Base-by-base conservation (phyloP, 2,888 invertebrate genomes). In the Ophioninae sp. region DNA sequence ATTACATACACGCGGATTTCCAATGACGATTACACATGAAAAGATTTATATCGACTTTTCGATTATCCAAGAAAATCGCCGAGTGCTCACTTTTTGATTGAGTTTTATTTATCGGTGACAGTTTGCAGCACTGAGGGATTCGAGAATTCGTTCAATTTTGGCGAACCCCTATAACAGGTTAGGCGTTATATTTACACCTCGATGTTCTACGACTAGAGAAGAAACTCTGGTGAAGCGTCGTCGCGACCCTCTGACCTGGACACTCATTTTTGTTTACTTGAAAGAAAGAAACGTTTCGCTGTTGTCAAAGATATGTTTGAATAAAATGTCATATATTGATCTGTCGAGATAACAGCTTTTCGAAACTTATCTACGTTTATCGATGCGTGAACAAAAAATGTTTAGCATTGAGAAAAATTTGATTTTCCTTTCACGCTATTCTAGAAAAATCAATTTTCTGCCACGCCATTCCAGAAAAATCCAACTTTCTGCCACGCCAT, bases 81-180 rank as follows among this genome's bases (percentile, higher is more conserved):
- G 88, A 90, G 90, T 90, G 90, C 90, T 90, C 90, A 90, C 88
- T 90, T 90, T 30, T 86, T 89, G 89, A 90, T 90, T 89, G 78
- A 86, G 84, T 85, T 82, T 81, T 84, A 2, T 30, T 30, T 30
- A 30, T 30, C 79, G 67, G 30, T 41, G 44, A 62, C 65, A 41
- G 57, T 69, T n/a, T 61, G 17, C 6, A 39, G 37, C 61, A 30
- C 30, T 68, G 44, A 39, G 13, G 21, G 10, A 56, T 74, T 73
- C 61, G 61, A 20, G 13, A 30, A 39, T 23, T 21, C 56, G 56
- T 78, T n/a, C 3, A 50, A 62, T 56, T 56, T 39, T 64, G 56
- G 10, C 64, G 17, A 21, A 39, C 61, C 77, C 73, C 72, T 73
- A 67, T 21, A 57, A 62, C 21, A 39, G 77, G 70, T 13, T 13